Conservation (phyloP, 2,888 invertebrate genomes). For the Chorisops tibialis region DNA sequence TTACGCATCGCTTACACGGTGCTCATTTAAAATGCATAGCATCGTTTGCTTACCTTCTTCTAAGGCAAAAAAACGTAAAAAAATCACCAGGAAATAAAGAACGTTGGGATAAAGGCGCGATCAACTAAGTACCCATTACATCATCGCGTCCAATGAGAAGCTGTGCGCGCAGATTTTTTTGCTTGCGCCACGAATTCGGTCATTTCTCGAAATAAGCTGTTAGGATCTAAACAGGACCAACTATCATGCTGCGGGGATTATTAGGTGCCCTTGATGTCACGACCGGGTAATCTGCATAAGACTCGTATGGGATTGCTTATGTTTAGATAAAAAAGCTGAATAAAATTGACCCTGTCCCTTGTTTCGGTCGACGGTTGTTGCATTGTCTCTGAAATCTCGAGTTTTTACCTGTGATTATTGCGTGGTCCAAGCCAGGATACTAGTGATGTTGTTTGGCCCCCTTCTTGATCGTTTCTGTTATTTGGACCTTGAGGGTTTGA, state of each 20-base stretch:
- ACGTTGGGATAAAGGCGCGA: conserved; percentile 20
- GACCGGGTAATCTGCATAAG: conserved; percentile 17
- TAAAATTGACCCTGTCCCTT: too few species aligned
- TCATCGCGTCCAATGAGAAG: not conserved
- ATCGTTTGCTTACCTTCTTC: not conserved
- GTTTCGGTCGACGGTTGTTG: too few species aligned
- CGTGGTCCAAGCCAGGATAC: too few species aligned
- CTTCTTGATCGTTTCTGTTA: too few species aligned
- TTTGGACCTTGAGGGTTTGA: too few species aligned
- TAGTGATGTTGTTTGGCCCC: too few species aligned
- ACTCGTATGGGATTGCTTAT: too few species aligned
- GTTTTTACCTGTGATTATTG: too few species aligned
- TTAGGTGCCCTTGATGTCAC: not conserved
- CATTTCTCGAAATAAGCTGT: conserved; percentile 29
- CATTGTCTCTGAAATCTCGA: too few species aligned
- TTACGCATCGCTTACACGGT: conserved; percentile 22
- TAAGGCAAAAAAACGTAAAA: not conserved
- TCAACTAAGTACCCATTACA: not conserved
- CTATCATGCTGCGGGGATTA: too few species aligned
- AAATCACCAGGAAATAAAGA: conserved; percentile 25
- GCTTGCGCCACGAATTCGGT: not conserved
- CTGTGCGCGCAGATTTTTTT: conserved; percentile 14
- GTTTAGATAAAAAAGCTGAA: too few species aligned
- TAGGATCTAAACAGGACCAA: conserved; percentile 27
- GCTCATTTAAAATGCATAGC: conserved; percentile 14